Evolutionary conservation across 2,797 vertebrate genomes (phyloP), one percentile per base, ranked within the genome.

Genomic region (Anniella stebbinsi): DNA sequence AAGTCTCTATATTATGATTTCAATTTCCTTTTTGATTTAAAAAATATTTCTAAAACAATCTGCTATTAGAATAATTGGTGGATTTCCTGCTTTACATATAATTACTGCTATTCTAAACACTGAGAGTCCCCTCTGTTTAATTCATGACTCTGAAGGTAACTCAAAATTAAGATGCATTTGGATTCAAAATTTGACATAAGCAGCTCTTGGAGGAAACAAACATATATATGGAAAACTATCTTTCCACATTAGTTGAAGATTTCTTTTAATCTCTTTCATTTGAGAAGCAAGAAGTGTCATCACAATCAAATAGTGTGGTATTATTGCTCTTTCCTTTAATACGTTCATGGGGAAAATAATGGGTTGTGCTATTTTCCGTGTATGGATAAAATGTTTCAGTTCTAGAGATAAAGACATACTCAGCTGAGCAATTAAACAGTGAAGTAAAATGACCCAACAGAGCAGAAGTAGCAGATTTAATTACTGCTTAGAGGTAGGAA

Each of bases 401-500:
- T 98, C 97, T 96, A 96, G 97, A 96, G 97, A 97, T 97, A 98
- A 97, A 98, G 97, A 98, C 93, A 89, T 96, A 97, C 98, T 98
- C 97, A 97, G 97, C 96, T 96, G 96, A 96, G 97, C 97, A 97
- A 97, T 97, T 97, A 98, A 98, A 97, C 96, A 97, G 97, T 98
- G 97, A 98, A 98, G 98, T 98, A 98, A 83, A 98, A 98, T 97
- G 97, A 98, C 98, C 98, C 97, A 98, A 97, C 97, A 97, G 97
- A 98, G 98, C 98, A 98, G 97, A 99, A 98, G 98, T 98, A 97
- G 98, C 98, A 98, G 97, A 98, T 98, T 98, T 98, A 98, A 98
- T 98, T 98, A 98, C 96, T 97, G 97, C 98, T 98, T 98, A 98
- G 95, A 97, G 97, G 94, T 93, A 98, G 97, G 97, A 98, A 98